Conservation (phyloP, 2,113 vertebrate species). For the Enhydra lutris region DNA sequence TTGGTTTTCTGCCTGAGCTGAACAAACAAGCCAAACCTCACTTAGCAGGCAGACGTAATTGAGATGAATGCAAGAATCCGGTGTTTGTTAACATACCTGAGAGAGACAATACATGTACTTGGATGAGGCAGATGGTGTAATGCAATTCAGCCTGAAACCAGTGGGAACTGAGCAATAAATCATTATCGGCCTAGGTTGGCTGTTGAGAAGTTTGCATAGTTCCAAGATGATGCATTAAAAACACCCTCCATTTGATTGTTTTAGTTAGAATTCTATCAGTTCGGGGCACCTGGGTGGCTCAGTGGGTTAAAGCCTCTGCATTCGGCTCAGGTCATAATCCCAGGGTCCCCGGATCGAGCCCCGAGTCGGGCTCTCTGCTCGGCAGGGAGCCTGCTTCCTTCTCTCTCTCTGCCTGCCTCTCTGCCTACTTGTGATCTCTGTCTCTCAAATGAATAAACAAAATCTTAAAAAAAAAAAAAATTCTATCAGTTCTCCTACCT, state of each 20-base stretch:
- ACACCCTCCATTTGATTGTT: neutral
- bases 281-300: neutral
- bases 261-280: slow-evolving; percentile 38
- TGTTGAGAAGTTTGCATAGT: neutral
- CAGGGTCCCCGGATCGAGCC: too few species aligned
- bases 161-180: neutral
- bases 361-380: too few species aligned
- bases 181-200: neutral
- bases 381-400: too few species aligned
- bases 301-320: too few species aligned
- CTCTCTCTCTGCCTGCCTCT: too few species aligned
- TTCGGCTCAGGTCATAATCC: too few species aligned
- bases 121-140: neutral
- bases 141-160: neutral
- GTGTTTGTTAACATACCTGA: neutral
- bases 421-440: too few species aligned
- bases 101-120: neutral
- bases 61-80: neutral
- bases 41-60: neutral
- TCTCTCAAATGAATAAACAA: too few species aligned
- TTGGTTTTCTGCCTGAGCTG: neutral
- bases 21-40: neutral
- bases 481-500: slow-evolving; percentile 27
- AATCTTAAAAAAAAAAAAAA: neutral
- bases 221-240: neutral